Evolutionary conservation across 2,797 vertebrate genomes (phyloP).

Genomic region (Protosalanx chinensis): DNA sequence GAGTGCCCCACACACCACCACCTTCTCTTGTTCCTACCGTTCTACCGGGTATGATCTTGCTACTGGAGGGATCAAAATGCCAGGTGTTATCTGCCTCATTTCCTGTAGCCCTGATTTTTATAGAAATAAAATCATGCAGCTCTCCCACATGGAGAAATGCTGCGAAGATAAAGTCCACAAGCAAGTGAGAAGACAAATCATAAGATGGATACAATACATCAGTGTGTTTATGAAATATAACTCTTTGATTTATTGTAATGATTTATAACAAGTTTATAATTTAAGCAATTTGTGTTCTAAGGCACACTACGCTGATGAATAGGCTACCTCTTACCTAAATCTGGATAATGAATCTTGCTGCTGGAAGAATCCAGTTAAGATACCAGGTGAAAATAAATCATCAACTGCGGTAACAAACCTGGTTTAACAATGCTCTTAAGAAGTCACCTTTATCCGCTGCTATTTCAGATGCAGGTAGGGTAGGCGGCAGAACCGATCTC

Average conservation of each 20-base stretch:
- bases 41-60: slow-evolving; percentile 31
- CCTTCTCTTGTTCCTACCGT: slow-evolving; percentile 18
- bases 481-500: slow-evolving; percentile 56
- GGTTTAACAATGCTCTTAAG: slow-evolving; percentile 54
- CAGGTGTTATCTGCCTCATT: slow-evolving; percentile 64
- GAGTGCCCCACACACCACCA: slow-evolving; percentile 51
- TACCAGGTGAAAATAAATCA: slow-evolving; percentile 50
- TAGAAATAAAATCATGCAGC: slow-evolving; percentile 46
- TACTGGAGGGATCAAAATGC: slow-evolving; percentile 61
- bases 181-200: neutral
- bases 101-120: slow-evolving; percentile 57
- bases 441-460: slow-evolving; percentile 67
- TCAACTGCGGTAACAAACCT: slow-evolving; percentile 35
- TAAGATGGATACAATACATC: neutral
- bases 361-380: slow-evolving; percentile 37
- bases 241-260: neutral
- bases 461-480: slow-evolving; percentile 56
- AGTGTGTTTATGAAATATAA: neutral
- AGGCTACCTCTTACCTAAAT: neutral
- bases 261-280: slow-evolving; percentile 11
- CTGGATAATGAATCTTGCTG: slow-evolving; percentile 48
- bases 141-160: slow-evolving; percentile 16
- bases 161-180: neutral
- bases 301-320: slow-evolving; percentile 10
- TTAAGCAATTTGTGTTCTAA: neutral